A percentile compares a stretch with the other conserved stretches of the same genome.
phyloP scores from a whole-genome alignment of 2,797 vertebrate genomes.

The Geotrypetes seraphini region DNA sequence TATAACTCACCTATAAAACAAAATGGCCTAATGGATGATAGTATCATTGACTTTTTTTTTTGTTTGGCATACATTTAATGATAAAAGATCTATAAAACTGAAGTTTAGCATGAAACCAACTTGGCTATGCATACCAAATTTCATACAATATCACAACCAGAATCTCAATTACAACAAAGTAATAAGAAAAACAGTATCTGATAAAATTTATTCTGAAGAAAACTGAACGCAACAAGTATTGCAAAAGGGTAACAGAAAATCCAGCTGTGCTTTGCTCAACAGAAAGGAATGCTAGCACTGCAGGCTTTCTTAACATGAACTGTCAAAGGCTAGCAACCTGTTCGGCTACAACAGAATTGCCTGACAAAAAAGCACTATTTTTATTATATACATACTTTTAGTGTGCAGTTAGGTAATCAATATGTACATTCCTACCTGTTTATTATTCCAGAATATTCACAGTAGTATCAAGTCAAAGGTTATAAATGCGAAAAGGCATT shows the following conservation, averaged over 20 bases:
- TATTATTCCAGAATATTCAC: conserved; percentile 53
- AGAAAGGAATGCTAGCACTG: conserved; percentile 40
- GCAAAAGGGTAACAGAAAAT: conserved; percentile 53
- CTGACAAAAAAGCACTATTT: conserved; percentile 43
- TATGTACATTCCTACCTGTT: conserved; percentile 63
- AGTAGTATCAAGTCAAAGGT: conserved; percentile 61
- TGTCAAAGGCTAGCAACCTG: conserved; percentile 33
- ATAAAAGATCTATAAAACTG: no score
- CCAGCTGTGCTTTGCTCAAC: conserved; percentile 40
- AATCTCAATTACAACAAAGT: no score
- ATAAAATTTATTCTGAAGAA: conserved; percentile 41
- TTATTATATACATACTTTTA: conserved; percentile 65
- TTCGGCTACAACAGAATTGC: conserved; percentile 27
- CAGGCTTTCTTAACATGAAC: conserved; percentile 28
- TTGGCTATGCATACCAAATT: no score
- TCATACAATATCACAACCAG: no score
- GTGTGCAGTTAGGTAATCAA: conserved; percentile 78
- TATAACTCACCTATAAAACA: no score
- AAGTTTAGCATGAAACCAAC: no score
- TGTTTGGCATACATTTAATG: no score
- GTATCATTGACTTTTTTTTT: no score
- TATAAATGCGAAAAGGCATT: conserved; percentile 57
- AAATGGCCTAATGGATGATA: no score
- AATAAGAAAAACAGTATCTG: conserved; percentile 43
- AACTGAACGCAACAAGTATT: conserved; percentile 58